Conservation (phyloP, 1,140 invertebrate genomes). For the Rhynchophorus ferrugineus region DNA sequence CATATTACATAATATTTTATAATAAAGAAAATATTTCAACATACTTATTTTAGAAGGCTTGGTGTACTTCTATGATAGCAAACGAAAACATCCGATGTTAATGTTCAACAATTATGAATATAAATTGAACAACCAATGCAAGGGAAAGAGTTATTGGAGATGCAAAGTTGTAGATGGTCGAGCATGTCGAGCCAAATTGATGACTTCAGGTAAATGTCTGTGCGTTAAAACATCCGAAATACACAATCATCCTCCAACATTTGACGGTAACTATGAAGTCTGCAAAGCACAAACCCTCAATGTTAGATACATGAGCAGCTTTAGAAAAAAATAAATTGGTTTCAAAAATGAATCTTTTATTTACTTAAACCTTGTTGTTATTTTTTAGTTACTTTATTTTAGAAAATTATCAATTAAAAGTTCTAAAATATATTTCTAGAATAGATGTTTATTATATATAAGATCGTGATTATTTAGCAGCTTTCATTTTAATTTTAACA, state of each 20-base stretch:
- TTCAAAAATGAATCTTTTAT: too few relatives aligned
- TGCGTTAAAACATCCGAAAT: not conserved
- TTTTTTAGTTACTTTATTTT: too few relatives aligned
- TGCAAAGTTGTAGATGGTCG: conserved; percentile 7
- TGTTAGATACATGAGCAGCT: too few relatives aligned
- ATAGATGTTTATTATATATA: too few relatives aligned
- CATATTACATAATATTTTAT: too few relatives aligned
- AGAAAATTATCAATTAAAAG: too few relatives aligned
- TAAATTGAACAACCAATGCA: not conserved
- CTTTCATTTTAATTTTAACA: too few relatives aligned
- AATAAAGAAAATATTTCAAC: too few relatives aligned
- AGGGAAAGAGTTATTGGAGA: conserved; percentile 4
- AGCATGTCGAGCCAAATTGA: conserved; percentile 3
- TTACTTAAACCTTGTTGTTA: too few relatives aligned
- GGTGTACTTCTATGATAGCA: conserved; percentile 4
- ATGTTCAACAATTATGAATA: conserved; percentile 8
- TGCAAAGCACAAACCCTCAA: not conserved
- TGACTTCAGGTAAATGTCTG: not conserved
- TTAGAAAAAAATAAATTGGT: too few relatives aligned
- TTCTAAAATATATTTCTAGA: too few relatives aligned
- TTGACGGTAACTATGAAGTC: not conserved
- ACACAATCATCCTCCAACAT: conserved; percentile 7
- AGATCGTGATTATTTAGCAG: too few relatives aligned
- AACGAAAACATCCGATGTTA: conserved; percentile 14
- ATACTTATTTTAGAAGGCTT: conserved; percentile 4